These are phyloP conservation scores for Gila robusta DNA, from an alignment of 2,797 vertebrate species.

Conservation along the genomic window DNA sequence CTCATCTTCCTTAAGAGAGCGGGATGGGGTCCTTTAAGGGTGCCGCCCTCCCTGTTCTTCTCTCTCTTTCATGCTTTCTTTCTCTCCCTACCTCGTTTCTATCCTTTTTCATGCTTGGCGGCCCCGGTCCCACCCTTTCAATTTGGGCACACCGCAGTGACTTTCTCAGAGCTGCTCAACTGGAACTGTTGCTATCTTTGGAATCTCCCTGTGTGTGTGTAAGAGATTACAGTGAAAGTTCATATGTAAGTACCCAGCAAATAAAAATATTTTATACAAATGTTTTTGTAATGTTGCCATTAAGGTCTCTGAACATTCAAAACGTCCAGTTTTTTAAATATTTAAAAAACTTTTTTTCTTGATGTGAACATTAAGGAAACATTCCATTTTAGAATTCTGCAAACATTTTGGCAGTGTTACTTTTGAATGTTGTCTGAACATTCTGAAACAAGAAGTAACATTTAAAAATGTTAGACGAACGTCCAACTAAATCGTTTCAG, in stretches of 20 bases:
- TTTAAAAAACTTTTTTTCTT: neutral
- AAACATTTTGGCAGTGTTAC: neutral
- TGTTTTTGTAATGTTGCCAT: neutral
- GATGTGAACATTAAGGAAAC: neutral
- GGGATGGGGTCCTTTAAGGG: slow-evolving; percentile 45
- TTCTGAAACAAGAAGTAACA: neutral
- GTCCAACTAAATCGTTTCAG: neutral
- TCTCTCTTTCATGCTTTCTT: slow-evolving; percentile 59
- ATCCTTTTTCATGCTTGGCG: slow-evolving; percentile 79
- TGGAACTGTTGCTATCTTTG: slow-evolving; percentile 80
- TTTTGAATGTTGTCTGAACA: neutral
- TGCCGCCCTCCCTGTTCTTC: slow-evolving; percentile 49
- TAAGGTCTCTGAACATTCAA: neutral
- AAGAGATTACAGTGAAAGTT: slow-evolving; percentile 19
- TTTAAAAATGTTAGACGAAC: too few species aligned
- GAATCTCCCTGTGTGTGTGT: slow-evolving; percentile 58
- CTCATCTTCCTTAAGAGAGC: slow-evolving; percentile 61
- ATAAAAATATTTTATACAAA: neutral
- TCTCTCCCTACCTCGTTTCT: slow-evolving; percentile 66
- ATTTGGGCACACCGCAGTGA: slow-evolving; percentile 74
- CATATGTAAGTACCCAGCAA: neutral
- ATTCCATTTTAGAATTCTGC: neutral
- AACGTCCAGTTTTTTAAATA: neutral
- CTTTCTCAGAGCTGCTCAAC: slow-evolving; percentile 73
- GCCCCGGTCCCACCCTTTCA: slow-evolving; percentile 77